phyloP scores from a whole-genome alignment of 2,797 vertebrate species.

The Enteromius thamalakanensis region DNA sequence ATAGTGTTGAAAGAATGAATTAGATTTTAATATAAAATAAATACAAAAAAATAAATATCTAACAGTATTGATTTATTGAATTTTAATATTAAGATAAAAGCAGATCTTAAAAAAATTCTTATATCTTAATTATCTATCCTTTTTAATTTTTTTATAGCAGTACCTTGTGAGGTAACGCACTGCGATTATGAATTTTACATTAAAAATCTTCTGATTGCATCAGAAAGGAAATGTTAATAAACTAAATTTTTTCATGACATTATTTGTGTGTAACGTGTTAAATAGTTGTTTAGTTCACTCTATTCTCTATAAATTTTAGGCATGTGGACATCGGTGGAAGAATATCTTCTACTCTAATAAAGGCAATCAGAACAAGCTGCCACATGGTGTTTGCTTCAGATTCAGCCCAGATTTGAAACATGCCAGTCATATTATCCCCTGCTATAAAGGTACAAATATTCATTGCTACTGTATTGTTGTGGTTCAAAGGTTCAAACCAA shows the following conservation, averaged over 20 bases:
- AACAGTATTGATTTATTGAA: neutral
- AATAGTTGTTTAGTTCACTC: constrained; percentile 43
- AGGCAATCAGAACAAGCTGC: constrained; percentile 84
- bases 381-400: constrained; percentile 87
- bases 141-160: neutral
- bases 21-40: neutral
- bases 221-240: neutral
- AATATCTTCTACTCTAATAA: constrained; percentile 83
- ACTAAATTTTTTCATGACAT: neutral
- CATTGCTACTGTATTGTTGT: neutral
- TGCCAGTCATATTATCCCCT: constrained; percentile 79
- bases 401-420: constrained; percentile 78
- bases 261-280: constrained; percentile 26
- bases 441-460: constrained; percentile 83
- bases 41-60: neutral
- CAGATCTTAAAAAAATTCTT: neutral
- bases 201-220: neutral
- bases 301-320: constrained; percentile 73
- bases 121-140: neutral
- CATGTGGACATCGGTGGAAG: constrained; percentile 97
- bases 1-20: neutral
- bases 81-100: neutral
- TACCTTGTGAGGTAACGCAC: neutral
- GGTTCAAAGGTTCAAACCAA: neutral
- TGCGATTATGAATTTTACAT: neutral